These are phyloP conservation scores for Neostethus bicornis DNA, from an alignment of 2,797 vertebrate genomes.

Conservation along the genomic window DNA sequence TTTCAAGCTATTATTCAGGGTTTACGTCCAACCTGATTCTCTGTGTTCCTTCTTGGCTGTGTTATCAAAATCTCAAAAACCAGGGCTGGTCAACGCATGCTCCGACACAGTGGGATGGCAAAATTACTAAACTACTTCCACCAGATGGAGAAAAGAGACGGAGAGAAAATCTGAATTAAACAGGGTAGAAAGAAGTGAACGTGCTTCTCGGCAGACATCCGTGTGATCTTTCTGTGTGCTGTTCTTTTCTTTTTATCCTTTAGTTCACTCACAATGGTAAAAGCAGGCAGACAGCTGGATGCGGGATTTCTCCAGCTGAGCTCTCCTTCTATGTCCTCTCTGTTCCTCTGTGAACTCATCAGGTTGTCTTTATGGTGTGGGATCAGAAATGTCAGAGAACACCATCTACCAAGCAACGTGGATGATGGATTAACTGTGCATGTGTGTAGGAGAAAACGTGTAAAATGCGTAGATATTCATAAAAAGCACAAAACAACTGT, in stretches of 20 bases:
- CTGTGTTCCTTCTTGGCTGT: conserved; percentile 13
- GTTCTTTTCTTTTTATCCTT: conserved; percentile 23
- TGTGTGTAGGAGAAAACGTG: background rate
- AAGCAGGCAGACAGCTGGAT: conserved; percentile 28
- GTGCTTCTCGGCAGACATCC: conserved; percentile 5
- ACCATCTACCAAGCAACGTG: background rate
- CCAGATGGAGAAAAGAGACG: background rate
- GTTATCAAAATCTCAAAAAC: conserved; percentile 24
- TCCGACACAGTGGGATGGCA: background rate
- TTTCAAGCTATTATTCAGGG: conserved; percentile 26
- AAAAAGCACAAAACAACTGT: too few species aligned
- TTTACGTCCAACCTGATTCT: conserved; percentile 5
- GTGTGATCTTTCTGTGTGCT: conserved; percentile 9
- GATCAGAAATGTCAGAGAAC: conserved; percentile 36
- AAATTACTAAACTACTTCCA: conserved; percentile 11
- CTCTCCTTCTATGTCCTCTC: background rate
- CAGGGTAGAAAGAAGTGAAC: background rate
- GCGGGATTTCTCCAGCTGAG: conserved; percentile 26
- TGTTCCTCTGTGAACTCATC: conserved; percentile 10
- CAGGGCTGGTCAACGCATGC: conserved; percentile 16
- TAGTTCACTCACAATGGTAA: conserved; percentile 17
- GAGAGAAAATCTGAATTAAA: background rate
- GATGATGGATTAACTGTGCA: background rate
- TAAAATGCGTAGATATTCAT: background rate
- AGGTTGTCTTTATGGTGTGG: conserved; percentile 6